phyloP scores from a whole-genome alignment of 1,140 invertebrate species.

The Cecropterus lyciades region DNA sequence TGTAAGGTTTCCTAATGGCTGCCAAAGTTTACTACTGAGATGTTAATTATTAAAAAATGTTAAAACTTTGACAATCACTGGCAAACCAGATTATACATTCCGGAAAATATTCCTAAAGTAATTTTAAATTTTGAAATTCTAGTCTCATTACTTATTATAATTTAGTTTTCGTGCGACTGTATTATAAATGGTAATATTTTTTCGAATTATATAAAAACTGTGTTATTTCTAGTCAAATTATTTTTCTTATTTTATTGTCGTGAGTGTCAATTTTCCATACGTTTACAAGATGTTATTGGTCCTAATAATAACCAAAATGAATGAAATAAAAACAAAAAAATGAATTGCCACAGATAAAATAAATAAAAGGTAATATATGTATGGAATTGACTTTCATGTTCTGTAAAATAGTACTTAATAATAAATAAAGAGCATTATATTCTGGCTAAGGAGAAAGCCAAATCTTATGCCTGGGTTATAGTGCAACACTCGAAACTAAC shows the following conservation, averaged over 20 bases:
- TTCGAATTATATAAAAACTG: conserved; percentile 62
- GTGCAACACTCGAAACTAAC: conserved; percentile 46
- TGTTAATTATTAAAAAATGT: conserved; percentile 43
- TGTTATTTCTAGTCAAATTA: conserved; percentile 82
- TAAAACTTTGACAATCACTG: conserved; percentile 39
- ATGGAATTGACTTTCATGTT: conserved; percentile 45
- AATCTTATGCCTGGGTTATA: conserved; percentile 56
- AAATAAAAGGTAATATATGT: conserved; percentile 1
- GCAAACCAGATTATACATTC: conserved; percentile 27
- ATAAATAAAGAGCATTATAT: conserved; percentile 75
- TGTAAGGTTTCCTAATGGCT: conserved; percentile 34
- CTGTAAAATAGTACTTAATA: conserved; percentile 40
- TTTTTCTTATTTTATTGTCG: conserved; percentile 70
- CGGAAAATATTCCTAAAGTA: conserved; percentile 36
- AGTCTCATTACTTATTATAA: conserved; percentile 52
- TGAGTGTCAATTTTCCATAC: conserved; percentile 51
- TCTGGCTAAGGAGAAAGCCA: conserved; percentile 76
- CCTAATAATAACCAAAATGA: too few relatives aligned
- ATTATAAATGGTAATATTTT: conserved; percentile 65
- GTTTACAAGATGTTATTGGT: neutral
- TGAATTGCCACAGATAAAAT: neutral
- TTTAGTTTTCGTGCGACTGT: conserved; percentile 75
- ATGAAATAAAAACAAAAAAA: neutral
- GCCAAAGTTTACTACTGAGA: conserved; percentile 42
- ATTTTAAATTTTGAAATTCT: conserved; percentile 52